phyloP scores from a whole-genome alignment of 1,140 invertebrate species.

The Cotesia typhae region DNA sequence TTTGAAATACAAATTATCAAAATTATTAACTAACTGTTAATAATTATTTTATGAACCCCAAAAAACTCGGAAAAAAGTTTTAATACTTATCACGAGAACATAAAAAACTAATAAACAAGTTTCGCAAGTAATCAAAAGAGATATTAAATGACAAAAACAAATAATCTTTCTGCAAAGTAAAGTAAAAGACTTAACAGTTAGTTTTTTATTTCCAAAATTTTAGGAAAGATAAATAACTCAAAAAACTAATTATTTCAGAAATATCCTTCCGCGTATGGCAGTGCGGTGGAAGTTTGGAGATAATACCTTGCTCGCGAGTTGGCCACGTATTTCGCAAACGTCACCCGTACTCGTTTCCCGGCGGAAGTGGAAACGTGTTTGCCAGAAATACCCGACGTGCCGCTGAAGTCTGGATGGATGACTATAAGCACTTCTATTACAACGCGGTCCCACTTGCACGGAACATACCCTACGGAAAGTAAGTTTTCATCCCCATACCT shows the following conservation, averaged over 20 bases:
- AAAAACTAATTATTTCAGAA: constrained; percentile 61
- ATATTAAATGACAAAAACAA: too few species aligned
- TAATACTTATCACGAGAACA: not conserved
- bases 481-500: not conserved
- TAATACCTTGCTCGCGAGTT: constrained; percentile 91
- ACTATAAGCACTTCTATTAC: constrained; percentile 93
- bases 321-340: constrained; percentile 93
- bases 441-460: constrained; percentile 85
- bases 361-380: constrained; percentile 90
- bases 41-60: too few species aligned
- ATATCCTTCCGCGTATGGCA: constrained; percentile 91
- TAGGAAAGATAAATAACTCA: not conserved
- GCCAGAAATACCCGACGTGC: constrained; percentile 86
- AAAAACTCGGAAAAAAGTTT: too few species aligned
- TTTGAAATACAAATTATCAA: too few species aligned
- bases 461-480: constrained; percentile 90
- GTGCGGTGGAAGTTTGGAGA: constrained; percentile 93
- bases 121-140: too few species aligned
- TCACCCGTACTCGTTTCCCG: constrained; percentile 95
- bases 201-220: too few species aligned
- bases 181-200: too few species aligned
- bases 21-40: too few species aligned
- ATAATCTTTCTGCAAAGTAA: too few species aligned
- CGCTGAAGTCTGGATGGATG: constrained; percentile 97
- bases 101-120: not conserved